Conservation (phyloP, 2,797 vertebrate species). For the Caiman crocodilus region DNA sequence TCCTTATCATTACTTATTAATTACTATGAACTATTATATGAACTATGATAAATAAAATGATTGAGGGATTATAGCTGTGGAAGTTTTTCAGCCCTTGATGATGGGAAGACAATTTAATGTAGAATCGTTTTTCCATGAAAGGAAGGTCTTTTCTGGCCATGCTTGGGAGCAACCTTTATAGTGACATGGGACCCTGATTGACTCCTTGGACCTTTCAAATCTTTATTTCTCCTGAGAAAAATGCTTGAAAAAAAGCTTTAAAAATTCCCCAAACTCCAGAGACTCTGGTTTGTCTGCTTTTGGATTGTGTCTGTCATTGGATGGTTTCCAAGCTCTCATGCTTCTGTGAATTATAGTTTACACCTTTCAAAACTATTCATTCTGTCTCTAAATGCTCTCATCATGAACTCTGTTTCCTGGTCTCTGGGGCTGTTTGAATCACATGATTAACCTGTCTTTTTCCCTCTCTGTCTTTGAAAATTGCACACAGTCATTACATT, state of each 20-base stretch:
- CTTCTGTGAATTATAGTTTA: slow-evolving; percentile 62
- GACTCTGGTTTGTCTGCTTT: slow-evolving; percentile 42
- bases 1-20: background rate
- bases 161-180: slow-evolving; percentile 37
- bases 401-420: slow-evolving; percentile 5
- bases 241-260: slow-evolving; percentile 26
- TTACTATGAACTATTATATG: background rate
- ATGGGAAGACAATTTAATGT: slow-evolving; percentile 43
- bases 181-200: slow-evolving; percentile 29
- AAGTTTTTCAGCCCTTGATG: background rate
- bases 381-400: slow-evolving; percentile 43
- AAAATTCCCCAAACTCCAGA: slow-evolving; percentile 46
- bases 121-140: slow-evolving; percentile 63
- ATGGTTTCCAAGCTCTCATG: slow-evolving; percentile 43
- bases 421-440: slow-evolving; percentile 59
- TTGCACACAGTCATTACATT: slow-evolving; percentile 48
- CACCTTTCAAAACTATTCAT: slow-evolving; percentile 53
- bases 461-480: slow-evolving; percentile 59
- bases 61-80: background rate
- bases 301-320: slow-evolving; percentile 13
- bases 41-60: background rate
- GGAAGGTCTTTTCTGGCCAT: slow-evolving; percentile 37
- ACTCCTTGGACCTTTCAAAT: slow-evolving; percentile 51
- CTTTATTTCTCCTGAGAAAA: slow-evolving; percentile 71
- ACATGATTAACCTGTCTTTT: slow-evolving; percentile 64